A percentile compares a stretch with the other conserved stretches of the same genome.
Conservation (phyloP, 2,888 invertebrate species). For the Cerceris rybyensis region DNA sequence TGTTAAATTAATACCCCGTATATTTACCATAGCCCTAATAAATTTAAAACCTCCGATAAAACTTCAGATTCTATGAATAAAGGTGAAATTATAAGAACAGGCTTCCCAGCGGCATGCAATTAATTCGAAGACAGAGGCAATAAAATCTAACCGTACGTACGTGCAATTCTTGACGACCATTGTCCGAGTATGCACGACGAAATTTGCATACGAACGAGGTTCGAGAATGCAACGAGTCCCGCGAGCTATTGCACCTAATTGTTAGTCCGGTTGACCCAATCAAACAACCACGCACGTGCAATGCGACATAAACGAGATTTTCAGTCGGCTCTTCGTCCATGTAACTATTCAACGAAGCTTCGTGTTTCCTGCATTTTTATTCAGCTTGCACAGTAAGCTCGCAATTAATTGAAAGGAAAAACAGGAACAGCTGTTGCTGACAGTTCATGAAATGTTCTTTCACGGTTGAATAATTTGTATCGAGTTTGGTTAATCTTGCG, state of each 20-base stretch:
- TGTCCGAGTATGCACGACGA: slow-evolving; percentile 14
- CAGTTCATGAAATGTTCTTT: too few relatives aligned
- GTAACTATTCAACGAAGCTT: slow-evolving; percentile 9
- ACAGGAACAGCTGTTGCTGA: background rate
- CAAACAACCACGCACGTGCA: slow-evolving; percentile 34
- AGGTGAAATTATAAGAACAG: too few relatives aligned
- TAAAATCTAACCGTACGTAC: slow-evolving; percentile 15
- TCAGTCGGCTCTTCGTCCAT: slow-evolving; percentile 19
- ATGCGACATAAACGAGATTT: slow-evolving; percentile 18
- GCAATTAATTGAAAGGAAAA: background rate
- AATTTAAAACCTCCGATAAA: too few relatives aligned
- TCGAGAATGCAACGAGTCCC: slow-evolving; percentile 21
- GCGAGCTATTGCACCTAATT: slow-evolving; percentile 40
- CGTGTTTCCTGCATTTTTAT: background rate
- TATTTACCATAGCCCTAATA: too few relatives aligned
- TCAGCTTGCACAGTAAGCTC: background rate
- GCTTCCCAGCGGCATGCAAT: background rate
- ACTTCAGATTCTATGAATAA: too few relatives aligned
- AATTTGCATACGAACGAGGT: slow-evolving; percentile 47
- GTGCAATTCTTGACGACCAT: slow-evolving; percentile 16
- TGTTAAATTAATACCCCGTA: too few relatives aligned
- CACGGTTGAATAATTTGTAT: too few relatives aligned
- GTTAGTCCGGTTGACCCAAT: slow-evolving; percentile 46
- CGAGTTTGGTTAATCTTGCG: too few relatives aligned
- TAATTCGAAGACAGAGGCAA: background rate